Conservation (phyloP, 2,888 invertebrate species). For the Ectemnius lituratus region DNA sequence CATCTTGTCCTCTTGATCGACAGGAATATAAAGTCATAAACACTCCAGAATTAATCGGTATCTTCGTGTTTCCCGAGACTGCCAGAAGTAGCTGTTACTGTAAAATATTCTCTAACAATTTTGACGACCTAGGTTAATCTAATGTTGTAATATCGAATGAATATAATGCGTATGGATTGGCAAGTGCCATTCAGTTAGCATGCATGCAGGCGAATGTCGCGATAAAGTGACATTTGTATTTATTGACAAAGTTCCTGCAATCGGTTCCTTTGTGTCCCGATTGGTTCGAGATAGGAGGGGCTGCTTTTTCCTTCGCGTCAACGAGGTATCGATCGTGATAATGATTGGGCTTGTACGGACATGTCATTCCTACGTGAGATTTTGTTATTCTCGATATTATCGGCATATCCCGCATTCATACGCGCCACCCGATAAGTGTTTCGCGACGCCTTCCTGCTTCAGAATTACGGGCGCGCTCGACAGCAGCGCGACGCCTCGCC, state of each 20-base stretch:
- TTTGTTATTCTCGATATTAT: constrained; percentile 53
- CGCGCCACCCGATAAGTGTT: constrained; percentile 41
- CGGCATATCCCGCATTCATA: constrained; percentile 34
- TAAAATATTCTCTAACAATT: no score
- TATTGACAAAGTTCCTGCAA: constrained; percentile 11
- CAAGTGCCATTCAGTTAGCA: no score
- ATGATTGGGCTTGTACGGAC: constrained; percentile 40
- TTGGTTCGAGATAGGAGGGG: constrained; percentile 32
- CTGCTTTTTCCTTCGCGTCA: constrained; percentile 26
- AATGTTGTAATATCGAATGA: no score
- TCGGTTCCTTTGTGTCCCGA: constrained; percentile 33
- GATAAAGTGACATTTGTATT: not conserved
- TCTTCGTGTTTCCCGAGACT: constrained; percentile 10
- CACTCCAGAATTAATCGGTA: not conserved
- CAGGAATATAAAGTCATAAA: not conserved
- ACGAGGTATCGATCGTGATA: constrained; percentile 29
- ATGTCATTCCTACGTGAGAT: constrained; percentile 46
- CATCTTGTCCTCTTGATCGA: not conserved
- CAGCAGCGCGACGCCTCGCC: constrained; percentile 11
- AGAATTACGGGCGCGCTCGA: constrained; percentile 16
- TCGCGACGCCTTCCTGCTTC: constrained; percentile 32
- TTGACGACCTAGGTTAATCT: no score
- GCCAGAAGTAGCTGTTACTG: not conserved
- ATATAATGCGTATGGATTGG: no score
- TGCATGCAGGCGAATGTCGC: not conserved